phyloP scores from a whole-genome alignment of 2,888 invertebrate species.

The Agrochola macilenta region DNA sequence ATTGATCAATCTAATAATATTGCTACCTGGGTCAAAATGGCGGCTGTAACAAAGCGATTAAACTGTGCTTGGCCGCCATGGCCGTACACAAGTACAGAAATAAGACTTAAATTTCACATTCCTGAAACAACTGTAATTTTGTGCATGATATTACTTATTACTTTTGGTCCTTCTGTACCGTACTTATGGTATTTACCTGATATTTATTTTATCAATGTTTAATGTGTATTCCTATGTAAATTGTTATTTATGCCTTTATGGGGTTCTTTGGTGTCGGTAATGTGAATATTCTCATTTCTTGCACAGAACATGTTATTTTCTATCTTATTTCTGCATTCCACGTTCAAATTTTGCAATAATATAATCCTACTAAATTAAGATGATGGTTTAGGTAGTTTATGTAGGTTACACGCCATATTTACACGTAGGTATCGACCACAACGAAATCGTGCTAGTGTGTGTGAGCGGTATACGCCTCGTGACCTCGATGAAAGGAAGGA shows the following conservation, averaged over 20 bases:
- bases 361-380: constrained; percentile 76
- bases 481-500: constrained; percentile 87
- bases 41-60: constrained; percentile 66
- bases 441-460: constrained; percentile 81
- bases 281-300: constrained; percentile 49
- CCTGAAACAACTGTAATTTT: constrained; percentile 48
- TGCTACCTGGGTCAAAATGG: constrained; percentile 74
- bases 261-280: constrained; percentile 66
- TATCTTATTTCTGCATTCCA: constrained; percentile 11
- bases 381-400: constrained; percentile 67
- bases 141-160: constrained; percentile 68
- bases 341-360: constrained; percentile 63
- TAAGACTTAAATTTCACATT: constrained; percentile 13
- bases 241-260: constrained; percentile 37
- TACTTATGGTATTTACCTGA: neutral
- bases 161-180: constrained; percentile 36
- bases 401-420: constrained; percentile 66
- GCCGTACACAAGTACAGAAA: constrained; percentile 39
- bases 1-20: constrained; percentile 59
- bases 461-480: constrained; percentile 82
- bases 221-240: constrained; percentile 46
- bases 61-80: constrained; percentile 53
- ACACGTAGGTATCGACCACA: constrained; percentile 58
- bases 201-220: constrained; percentile 28
- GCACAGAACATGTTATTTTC: constrained; percentile 48